phyloP scores from a whole-genome alignment of 2,888 invertebrate genomes.

The Hypercompe scribonia region DNA sequence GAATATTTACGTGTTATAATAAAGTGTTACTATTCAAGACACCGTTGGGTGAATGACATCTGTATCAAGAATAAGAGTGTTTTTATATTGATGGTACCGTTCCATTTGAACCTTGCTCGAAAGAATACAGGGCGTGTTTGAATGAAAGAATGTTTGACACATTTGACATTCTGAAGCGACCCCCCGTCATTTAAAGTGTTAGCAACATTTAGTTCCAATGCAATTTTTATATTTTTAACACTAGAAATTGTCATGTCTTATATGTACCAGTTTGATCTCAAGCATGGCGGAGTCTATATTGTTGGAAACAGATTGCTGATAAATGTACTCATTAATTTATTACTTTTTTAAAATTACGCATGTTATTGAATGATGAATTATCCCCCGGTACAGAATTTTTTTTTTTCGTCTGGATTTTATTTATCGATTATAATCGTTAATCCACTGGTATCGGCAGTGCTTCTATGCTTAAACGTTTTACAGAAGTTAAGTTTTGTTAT shows the following conservation, averaged over 20 bases:
- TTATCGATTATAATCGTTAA: no score
- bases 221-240: background rate
- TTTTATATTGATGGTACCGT: constrained; percentile 67
- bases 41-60: constrained; percentile 60
- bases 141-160: constrained; percentile 49
- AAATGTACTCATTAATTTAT: no score
- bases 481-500: no score
- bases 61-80: constrained; percentile 50
- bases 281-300: background rate
- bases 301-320: background rate
- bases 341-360: no score
- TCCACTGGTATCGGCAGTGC: no score
- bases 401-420: no score
- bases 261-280: background rate
- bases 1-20: constrained; percentile 19
- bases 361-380: no score
- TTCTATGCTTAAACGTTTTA: no score
- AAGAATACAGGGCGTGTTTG: constrained; percentile 56
- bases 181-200: constrained; percentile 55
- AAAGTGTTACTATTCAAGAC: constrained; percentile 40
- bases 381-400: no score
- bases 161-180: constrained; percentile 57
- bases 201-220: background rate
- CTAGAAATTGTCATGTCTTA: background rate
- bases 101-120: constrained; percentile 60